Evolutionary conservation across 2,888 invertebrate species (phyloP), one percentile per base, ranked within the genome.

Genomic region (Meloe dianella): DNA sequence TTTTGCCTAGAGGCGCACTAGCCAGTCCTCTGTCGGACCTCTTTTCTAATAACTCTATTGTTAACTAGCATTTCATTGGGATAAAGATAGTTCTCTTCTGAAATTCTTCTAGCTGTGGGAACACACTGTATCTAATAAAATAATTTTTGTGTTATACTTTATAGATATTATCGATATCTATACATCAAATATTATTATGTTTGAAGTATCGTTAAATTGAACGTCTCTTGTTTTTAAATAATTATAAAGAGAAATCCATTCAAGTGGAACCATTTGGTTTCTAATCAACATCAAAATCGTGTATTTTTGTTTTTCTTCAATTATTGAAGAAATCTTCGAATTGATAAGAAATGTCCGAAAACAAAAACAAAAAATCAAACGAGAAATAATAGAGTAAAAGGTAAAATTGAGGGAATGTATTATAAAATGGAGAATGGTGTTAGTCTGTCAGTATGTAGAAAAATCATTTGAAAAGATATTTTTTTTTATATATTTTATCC

Each of bases 391-490:
- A 62, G 60, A 63, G 60, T 38, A 38, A 41, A 66, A 61, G 66
- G 61, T 66, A n/a, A n/a, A n/a, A n/a, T n/a, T n/a, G n/a, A 17
- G 57, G 22, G 60, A 47, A 29, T 63, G 54, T 54, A 54, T 14
- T 14, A 12, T 24, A 54, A 54, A 54, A 24, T 66, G 63, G 66
- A 63, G 60, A 66, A 66, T 57, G 66, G 66, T 63, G 66, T 60
- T 66, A 63, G 66, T 38, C 38, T 38, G 66, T 71, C 66, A 71
- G 69, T 71, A 63, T 66, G 66, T 57, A 66, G 56, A 66, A 66
- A 66, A 66, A 66, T 63, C 14, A 24, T 60, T 66, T 57, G 66
- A 66, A 66, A 63, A 63, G 66, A 63, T 63, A 66, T 38, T 63
- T 63, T 63, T 51, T 51, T 38, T 14, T 38, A n/a, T n/a, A n/a